phyloP scores from a whole-genome alignment of 2,113 vertebrate genomes.

The Progne subis region DNA sequence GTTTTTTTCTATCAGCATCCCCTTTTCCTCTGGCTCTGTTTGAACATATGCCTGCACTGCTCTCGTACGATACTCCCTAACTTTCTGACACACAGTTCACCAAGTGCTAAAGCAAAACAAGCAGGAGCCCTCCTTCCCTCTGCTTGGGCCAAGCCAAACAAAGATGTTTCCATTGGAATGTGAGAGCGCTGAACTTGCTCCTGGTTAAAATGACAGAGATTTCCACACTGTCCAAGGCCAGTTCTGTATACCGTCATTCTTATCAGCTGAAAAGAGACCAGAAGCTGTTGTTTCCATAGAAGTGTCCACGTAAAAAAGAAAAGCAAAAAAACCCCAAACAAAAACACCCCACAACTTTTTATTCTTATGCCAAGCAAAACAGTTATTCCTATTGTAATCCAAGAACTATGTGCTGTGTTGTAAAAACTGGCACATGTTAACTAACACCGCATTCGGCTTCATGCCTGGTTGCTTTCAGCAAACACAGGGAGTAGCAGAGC shows the following conservation, averaged over 20 bases:
- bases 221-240: background rate
- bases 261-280: slow-evolving; percentile 61
- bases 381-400: slow-evolving; percentile 47
- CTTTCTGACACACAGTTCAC: background rate
- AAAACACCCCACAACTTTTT: background rate
- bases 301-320: background rate
- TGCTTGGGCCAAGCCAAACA: slow-evolving; percentile 52
- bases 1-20: background rate
- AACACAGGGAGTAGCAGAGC: background rate
- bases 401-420: background rate
- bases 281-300: slow-evolving; percentile 37
- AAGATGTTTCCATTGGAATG: slow-evolving; percentile 39
- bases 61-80: background rate
- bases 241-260: background rate
- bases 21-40: background rate
- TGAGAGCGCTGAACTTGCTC: background rate
- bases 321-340: background rate
- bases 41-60: background rate
- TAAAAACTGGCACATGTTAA: background rate
- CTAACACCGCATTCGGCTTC: background rate
- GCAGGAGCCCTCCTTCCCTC: background rate
- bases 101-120: background rate
- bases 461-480: background rate
- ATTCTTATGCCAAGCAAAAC: slow-evolving; percentile 69
- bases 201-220: background rate